These are phyloP conservation scores for Tetramorium alpestre DNA, from an alignment of 1,140 invertebrate species.

Conservation along the genomic window DNA sequence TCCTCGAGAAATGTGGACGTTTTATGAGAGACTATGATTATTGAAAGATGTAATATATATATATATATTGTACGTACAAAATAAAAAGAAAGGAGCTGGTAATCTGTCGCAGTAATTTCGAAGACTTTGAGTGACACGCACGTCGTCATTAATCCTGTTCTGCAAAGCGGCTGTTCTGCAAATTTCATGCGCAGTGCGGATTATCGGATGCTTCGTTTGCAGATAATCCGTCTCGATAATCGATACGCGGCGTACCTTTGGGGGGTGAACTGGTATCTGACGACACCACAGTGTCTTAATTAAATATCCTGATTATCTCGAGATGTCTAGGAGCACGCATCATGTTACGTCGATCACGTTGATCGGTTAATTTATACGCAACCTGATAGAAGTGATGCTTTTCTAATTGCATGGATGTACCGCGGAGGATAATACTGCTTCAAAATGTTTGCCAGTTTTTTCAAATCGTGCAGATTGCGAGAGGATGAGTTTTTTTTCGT, in stretches of 20 bases:
- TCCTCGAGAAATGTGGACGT: background rate
- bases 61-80: conserved; percentile 52
- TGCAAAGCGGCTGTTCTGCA: background rate
- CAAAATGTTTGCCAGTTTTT: background rate
- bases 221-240: conserved; percentile 33
- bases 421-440: background rate
- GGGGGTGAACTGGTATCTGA: conserved; percentile 24
- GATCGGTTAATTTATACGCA: conserved; percentile 16
- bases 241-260: conserved; percentile 39
- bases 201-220: conserved; percentile 31
- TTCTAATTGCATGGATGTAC: background rate
- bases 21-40: conserved; percentile 16
- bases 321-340: background rate
- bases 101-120: background rate
- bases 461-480: background rate
- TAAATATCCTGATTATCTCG: conserved; percentile 5
- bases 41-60: conserved; percentile 59
- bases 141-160: background rate
- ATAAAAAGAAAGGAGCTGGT: conserved; percentile 13
- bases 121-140: background rate
- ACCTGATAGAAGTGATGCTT: background rate
- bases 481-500: background rate
- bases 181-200: background rate
- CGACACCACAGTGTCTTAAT: conserved; percentile 21
- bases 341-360: background rate